Evolutionary conservation across 1,140 invertebrate species (phyloP).

Genomic region (Xylocopa sonorina): DNA sequence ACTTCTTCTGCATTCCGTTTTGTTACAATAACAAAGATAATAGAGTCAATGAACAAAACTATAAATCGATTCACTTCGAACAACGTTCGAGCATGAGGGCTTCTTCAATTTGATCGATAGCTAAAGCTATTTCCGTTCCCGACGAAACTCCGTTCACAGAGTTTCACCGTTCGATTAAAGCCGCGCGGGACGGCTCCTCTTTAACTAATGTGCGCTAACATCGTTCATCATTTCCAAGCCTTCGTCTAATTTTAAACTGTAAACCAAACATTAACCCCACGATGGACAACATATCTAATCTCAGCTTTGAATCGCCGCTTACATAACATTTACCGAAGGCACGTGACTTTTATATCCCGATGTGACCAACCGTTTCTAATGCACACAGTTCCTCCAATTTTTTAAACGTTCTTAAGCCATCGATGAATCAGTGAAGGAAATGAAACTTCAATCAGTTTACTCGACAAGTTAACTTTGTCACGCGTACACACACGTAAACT

Average conservation of each 20-base stretch:
- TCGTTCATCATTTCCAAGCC: slow-evolving; percentile 59
- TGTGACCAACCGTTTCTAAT: not conserved
- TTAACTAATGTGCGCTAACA: slow-evolving; percentile 20
- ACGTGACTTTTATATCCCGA: not conserved
- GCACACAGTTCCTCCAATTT: not conserved
- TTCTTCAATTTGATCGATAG: slow-evolving; percentile 35
- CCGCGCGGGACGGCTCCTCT: slow-evolving; percentile 9
- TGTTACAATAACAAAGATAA: not conserved
- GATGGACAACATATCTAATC: slow-evolving; percentile 39
- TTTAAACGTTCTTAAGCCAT: not conserved
- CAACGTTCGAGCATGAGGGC: not conserved
- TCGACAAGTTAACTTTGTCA: too few species aligned
- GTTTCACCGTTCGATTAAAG: slow-evolving; percentile 47
- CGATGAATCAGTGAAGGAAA: not conserved
- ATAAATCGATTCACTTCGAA: not conserved
- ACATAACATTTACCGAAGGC: slow-evolving; percentile 6
- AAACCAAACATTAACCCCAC: slow-evolving; percentile 50
- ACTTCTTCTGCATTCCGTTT: not conserved
- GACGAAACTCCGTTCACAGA: not conserved
- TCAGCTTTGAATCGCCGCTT: slow-evolving; percentile 8
- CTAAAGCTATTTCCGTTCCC: slow-evolving; percentile 24
- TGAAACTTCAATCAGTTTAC: not conserved
- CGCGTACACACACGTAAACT: too few species aligned
- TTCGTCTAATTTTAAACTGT: slow-evolving; percentile 60
- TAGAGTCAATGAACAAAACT: not conserved